Evolutionary conservation across 2,797 vertebrate species (phyloP), one percentile per base, ranked within the genome.

Genomic region (Bovichtus diacanthus): DNA sequence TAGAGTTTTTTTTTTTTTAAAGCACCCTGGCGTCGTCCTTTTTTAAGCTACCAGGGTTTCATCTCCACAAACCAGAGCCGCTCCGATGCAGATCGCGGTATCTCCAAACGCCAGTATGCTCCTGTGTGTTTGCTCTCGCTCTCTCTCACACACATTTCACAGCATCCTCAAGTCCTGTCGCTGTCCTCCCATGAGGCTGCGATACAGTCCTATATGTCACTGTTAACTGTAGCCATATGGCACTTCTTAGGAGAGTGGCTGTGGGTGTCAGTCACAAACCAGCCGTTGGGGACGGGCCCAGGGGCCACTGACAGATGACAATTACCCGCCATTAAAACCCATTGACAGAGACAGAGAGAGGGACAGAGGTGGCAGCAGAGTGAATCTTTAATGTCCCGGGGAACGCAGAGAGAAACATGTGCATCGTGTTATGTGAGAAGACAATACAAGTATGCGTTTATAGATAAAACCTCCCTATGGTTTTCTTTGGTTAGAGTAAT

Each of bases 251-350:
- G 75, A 56, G 84, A 44, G 65, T 64, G 76, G 88, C 84, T 80
- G 78, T 85, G 87, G 76, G 72, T 87, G 74, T 89, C 83, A 83
- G 87, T 92, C 86, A 79, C 73, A 80, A 59, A 84, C 9, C 38
- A 84, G 87, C 91, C 88, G 62, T 90, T 87, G 82, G 85, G 92
- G 82, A 89, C 77, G 25, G 47, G 81, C 78, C 67, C 82, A 80
- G 19, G 9, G 88, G 75, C 77, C 58, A 75, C 43, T 82, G 90
- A 90, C 90, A 87, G 89, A 90, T 88, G 93, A 90, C 85, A 84
- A 90, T 93, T 93, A 91, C 90, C 74, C 67, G 41, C 70, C 86
- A 84, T 91, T 90, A 84, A 83, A 90, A 65, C n/a, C 80, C 68
- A 87, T 80, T 84, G 51, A 91, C 79, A 55, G 16, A 65, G 74